Evolutionary conservation across 2,888 invertebrate genomes (phyloP).

Genomic region (Alcis repandata): DNA sequence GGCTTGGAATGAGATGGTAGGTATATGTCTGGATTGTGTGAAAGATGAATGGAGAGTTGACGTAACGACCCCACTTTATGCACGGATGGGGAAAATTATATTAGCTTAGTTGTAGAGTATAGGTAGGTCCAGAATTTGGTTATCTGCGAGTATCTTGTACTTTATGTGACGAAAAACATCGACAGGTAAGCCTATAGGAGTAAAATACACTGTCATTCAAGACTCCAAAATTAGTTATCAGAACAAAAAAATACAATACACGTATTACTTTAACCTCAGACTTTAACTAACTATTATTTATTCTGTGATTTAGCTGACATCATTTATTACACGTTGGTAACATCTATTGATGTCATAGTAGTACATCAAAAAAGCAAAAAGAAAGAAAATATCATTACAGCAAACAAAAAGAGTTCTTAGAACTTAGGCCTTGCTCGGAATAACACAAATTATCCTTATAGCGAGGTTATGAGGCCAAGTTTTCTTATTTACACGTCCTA

Average conservation of each 20-base stretch:
- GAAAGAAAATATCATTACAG: constrained; percentile 10
- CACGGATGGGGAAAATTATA: too few species aligned
- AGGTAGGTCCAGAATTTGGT: too few species aligned
- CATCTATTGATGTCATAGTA: constrained; percentile 6
- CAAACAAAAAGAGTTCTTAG: constrained; percentile 13
- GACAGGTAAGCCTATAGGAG: too few species aligned
- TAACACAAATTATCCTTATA: constrained; percentile 19
- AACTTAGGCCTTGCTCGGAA: constrained; percentile 22
- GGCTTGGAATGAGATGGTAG: background rate
- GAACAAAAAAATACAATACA: background rate
- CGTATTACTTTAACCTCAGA: background rate
- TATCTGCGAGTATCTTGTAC: too few species aligned
- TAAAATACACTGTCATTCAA: too few species aligned
- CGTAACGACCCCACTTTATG: too few species aligned
- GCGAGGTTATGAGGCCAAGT: constrained; percentile 10
- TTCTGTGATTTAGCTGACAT: background rate
- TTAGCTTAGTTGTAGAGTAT: too few species aligned
- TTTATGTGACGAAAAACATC: too few species aligned
- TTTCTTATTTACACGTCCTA: constrained; percentile 19
- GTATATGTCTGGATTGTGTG: background rate
- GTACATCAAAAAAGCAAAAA: constrained; percentile 3
- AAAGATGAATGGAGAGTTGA: too few species aligned
- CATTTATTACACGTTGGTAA: constrained; percentile 4
- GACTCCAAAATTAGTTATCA: background rate
- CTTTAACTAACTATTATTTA: background rate